A percentile compares a stretch with the other conserved stretches of the same genome.
These are phyloP conservation scores for Lepetodrilus schrolli DNA, from an alignment of 2,888 invertebrate species.

Conservation along the genomic window DNA sequence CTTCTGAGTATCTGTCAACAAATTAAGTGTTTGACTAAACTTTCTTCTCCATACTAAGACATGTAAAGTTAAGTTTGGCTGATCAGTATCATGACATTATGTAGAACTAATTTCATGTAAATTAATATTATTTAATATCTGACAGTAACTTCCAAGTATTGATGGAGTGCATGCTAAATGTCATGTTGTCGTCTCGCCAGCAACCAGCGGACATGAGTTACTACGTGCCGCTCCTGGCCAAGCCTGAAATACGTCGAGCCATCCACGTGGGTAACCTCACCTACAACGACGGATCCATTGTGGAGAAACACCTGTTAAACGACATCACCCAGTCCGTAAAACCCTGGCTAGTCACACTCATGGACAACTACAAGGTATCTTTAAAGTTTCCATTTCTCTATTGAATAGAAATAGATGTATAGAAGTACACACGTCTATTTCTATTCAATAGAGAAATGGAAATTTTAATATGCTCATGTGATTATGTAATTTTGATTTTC, in stretches of 20 bases:
- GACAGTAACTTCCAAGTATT: too few species aligned
- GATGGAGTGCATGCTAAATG: too few species aligned
- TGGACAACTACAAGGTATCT: conserved; percentile 73
- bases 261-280: conserved; percentile 90
- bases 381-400: too few species aligned
- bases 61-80: too few species aligned
- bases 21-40: too few species aligned
- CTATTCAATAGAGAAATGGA: not conserved
- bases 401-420: too few species aligned
- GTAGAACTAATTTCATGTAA: too few species aligned
- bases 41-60: too few species aligned
- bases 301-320: conserved; percentile 82
- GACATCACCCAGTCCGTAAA: conserved; percentile 87
- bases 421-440: not conserved
- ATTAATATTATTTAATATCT: too few species aligned
- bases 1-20: too few species aligned
- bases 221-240: conserved; percentile 68
- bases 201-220: conserved; percentile 60
- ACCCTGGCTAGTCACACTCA: conserved; percentile 70
- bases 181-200: not conserved
- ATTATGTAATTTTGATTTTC: not conserved
- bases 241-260: conserved; percentile 80
- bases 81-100: too few species aligned
- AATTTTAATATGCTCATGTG: not conserved
- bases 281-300: conserved; percentile 79